phyloP scores from a whole-genome alignment of 2,888 invertebrate species.

The Leucoptera coffeella region DNA sequence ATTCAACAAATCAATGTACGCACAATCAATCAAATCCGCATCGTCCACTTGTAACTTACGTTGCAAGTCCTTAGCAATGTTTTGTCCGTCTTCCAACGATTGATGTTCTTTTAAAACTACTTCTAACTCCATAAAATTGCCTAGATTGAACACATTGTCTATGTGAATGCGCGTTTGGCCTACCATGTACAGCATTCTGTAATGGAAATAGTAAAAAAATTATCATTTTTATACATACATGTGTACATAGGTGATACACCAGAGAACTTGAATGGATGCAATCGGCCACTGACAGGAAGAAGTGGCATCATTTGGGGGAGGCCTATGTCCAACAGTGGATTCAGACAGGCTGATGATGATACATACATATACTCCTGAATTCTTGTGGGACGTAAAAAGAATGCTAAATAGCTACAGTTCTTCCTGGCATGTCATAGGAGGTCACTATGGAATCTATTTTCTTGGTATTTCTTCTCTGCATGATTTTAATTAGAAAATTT shows the following conservation, averaged over 20 bases:
- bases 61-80: slow-evolving; percentile 65
- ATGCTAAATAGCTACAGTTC: too few relatives aligned
- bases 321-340: too few relatives aligned
- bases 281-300: too few relatives aligned
- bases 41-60: slow-evolving; percentile 55
- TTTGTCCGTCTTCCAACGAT: slow-evolving; percentile 60
- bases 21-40: slow-evolving; percentile 61
- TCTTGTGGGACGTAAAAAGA: too few relatives aligned
- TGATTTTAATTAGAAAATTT: too few relatives aligned
- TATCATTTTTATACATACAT: too few relatives aligned
- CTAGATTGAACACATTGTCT: slow-evolving; percentile 75
- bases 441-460: too few relatives aligned
- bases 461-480: too few relatives aligned
- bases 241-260: background rate
- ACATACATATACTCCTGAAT: too few relatives aligned
- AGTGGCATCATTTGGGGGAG: too few relatives aligned
- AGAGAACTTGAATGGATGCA: background rate
- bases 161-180: slow-evolving; percentile 84
- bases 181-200: slow-evolving; percentile 68
- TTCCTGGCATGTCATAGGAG: too few relatives aligned
- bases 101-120: slow-evolving; percentile 65
- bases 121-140: slow-evolving; percentile 81
- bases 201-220: slow-evolving; percentile 7
- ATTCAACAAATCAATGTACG: slow-evolving; percentile 68
- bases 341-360: too few relatives aligned